phyloP scores from a whole-genome alignment of 2,797 vertebrate genomes.

The Rhinoraja longicauda region DNA sequence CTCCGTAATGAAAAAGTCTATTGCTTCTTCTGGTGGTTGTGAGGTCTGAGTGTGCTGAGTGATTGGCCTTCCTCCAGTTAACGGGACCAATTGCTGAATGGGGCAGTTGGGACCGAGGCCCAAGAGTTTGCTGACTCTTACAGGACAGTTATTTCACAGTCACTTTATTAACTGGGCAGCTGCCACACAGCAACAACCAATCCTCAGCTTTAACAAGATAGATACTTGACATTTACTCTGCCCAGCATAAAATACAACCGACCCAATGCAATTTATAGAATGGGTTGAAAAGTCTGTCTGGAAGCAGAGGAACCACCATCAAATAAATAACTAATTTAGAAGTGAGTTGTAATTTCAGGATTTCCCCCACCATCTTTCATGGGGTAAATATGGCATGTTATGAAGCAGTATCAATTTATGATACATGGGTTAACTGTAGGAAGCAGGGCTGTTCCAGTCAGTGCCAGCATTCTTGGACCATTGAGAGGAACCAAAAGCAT shows the following conservation, averaged over 20 bases:
- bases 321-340: not conserved
- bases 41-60: not conserved
- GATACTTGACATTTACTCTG: not conserved
- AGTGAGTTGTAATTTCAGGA: not conserved
- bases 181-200: not conserved
- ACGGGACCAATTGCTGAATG: not conserved
- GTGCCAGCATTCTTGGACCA: not conserved
- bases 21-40: not conserved
- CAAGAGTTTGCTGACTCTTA: not conserved
- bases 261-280: not conserved
- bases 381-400: not conserved
- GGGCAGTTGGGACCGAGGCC: not conserved
- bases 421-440: not conserved
- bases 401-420: not conserved
- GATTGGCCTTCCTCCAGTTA: not conserved
- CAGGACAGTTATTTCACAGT: not conserved
- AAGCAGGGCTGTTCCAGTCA: not conserved
- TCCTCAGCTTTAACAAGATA: slow-evolving; percentile 27
- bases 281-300: not conserved
- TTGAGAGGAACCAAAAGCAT: not conserved
- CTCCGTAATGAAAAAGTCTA: not conserved
- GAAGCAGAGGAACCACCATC: not conserved
- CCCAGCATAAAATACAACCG: not conserved
- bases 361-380: not conserved
- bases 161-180: slow-evolving; percentile 10